Conservation (phyloP, 2,113 vertebrate species). For the Aegotheles bennettii region DNA sequence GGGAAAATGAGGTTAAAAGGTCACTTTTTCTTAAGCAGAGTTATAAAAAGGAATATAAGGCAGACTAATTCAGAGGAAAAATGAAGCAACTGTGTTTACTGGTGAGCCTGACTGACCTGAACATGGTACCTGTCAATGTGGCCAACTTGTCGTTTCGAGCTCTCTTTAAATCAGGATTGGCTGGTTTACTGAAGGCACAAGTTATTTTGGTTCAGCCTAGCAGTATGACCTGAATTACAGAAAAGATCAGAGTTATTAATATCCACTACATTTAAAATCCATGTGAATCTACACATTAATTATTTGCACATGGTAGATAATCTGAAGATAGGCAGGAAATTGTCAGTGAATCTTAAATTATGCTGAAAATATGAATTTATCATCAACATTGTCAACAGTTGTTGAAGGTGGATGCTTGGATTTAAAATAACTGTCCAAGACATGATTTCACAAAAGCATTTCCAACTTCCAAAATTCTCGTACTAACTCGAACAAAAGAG, state of each 20-base stretch:
- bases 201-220: background rate
- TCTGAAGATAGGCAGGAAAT: background rate
- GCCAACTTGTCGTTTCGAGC: background rate
- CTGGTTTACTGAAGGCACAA: background rate
- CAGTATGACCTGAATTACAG: background rate
- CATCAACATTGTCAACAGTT: background rate
- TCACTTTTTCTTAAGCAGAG: background rate
- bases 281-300: background rate
- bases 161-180: background rate
- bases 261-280: background rate
- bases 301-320: background rate
- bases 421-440: background rate
- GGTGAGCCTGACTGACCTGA: background rate
- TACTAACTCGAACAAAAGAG: background rate
- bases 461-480: background rate
- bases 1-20: background rate
- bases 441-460: background rate
- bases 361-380: background rate
- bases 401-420: background rate
- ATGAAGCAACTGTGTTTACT: background rate
- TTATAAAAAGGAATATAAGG: background rate
- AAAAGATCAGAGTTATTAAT: background rate
- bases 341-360: background rate
- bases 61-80: background rate
- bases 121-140: background rate